These are phyloP conservation scores for Drosophila melanica DNA, from an alignment of 1,140 invertebrate species.

Conservation along the genomic window DNA sequence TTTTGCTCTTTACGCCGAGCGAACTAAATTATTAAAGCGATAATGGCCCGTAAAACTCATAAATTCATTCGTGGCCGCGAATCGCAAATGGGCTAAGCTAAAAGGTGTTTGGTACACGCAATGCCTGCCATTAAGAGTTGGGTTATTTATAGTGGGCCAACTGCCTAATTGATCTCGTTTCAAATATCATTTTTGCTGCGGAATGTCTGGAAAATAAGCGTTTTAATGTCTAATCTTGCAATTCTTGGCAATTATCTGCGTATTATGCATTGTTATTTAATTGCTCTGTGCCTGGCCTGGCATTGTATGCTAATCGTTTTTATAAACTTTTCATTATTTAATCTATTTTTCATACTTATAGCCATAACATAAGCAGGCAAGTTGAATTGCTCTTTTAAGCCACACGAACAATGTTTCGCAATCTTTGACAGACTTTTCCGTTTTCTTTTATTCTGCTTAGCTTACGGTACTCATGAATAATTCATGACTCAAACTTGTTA, in stretches of 20 bases:
- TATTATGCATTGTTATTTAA: conserved; percentile 42
- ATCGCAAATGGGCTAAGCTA: conserved; percentile 32
- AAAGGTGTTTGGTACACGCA: conserved; percentile 38
- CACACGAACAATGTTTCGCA: conserved; percentile 15
- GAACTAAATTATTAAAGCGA: conserved; percentile 75
- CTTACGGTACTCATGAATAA: conserved; percentile 62
- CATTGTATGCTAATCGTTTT: conserved; percentile 67
- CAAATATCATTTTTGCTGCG: conserved; percentile 7
- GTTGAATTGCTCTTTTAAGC: conserved; percentile 14
- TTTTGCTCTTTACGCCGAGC: conserved; percentile 21
- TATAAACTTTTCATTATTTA: conserved; percentile 72
- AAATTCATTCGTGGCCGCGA: conserved; percentile 53
- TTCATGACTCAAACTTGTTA: conserved; percentile 66
- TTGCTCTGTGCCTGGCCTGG: conserved; percentile 11
- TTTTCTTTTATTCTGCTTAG: conserved; percentile 53
- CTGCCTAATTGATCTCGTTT: conserved; percentile 39
- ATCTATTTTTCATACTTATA: conserved; percentile 47
- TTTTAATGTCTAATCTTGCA: conserved; percentile 20
- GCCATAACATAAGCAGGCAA: conserved; percentile 23
- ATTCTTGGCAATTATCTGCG: conserved; percentile 25
- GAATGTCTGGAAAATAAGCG: neutral
- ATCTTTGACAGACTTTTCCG: conserved; percentile 43
- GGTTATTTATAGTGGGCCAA: conserved; percentile 28
- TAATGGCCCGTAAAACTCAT: conserved; percentile 75
- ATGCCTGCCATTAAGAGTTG: conserved; percentile 34